Evolutionary conservation across 2,797 vertebrate genomes (phyloP), one percentile per base, ranked within the genome.

Genomic region (Megaceryle alcyon): DNA sequence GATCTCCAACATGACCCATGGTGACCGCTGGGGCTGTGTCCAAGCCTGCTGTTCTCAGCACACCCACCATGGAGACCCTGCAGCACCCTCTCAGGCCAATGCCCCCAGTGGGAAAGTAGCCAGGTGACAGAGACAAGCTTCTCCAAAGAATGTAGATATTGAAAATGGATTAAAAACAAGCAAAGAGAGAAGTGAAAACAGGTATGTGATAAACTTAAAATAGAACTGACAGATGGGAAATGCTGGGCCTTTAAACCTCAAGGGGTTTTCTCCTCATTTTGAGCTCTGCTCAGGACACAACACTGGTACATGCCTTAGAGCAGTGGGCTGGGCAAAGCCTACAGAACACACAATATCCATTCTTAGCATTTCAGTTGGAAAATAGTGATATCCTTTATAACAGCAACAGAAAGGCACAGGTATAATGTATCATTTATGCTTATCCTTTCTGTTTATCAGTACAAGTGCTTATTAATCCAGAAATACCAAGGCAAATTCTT

Each of bases 211-310:
- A 76, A 91, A 75, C 41, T 75, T 83, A 59, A 91, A 89, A 82
- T 64, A 93, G 75, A 92, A 57, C 35, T 68, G 84, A 83, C 92
- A 96, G 92, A 91, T 65, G 61, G 91, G 82, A 87, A 95, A 71
- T 59, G 69, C 41, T 78, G 61, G 57, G 56, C 25, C 80, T 93
- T 91, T 60, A 65, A 86, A 82, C 33, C 86, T 71, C 61, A 59
- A 66, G 70, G 70, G 86, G 2, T 61, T 90, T 92, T 39, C 72
- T 48, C 71, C 2, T 3, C 21, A 13, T 90, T 92, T 92, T 83
- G 73, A 82, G 35, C 70, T 94, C 66, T 84, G 73, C 66, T 94
- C 76, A 88, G 46, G 54, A 85, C 26, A 78, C 4, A 9, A 51
- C 39, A 59, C 2, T 14, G 23, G 53, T 64, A 84, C 41, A n/a